Percentiles rank a stretch among this genome's conserved stretches.
phyloP scores from a whole-genome alignment of 2,888 invertebrate genomes.

The Perizoma flavofasciatum region DNA sequence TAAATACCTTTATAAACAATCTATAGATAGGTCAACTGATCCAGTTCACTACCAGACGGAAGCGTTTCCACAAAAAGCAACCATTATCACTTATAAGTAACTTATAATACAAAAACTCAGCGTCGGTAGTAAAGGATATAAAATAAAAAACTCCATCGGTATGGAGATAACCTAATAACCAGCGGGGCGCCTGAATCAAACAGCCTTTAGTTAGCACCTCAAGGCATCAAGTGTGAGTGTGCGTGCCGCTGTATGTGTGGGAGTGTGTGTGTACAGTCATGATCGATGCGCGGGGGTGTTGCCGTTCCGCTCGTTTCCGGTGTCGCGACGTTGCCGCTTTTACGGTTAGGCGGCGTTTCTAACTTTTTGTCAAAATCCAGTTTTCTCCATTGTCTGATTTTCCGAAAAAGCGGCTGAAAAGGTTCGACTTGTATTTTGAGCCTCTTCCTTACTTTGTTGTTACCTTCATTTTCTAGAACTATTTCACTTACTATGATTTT shows the following conservation, averaged over 20 bases:
- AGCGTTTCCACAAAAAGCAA: no score
- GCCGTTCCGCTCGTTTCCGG: conserved; percentile 87
- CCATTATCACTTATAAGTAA: no score
- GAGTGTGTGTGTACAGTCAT: conserved; percentile 62
- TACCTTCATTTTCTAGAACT: no score
- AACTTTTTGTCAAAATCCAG: conserved; percentile 38
- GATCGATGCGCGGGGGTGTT: conserved; percentile 86
- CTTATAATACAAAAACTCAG: no score
- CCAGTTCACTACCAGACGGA: no score
- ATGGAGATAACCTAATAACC: conserved; percentile 24
- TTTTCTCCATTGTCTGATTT: conserved; percentile 26
- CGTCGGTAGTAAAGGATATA: conserved; percentile 1
- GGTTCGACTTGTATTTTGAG: no score
- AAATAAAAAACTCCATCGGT: conserved; percentile 17
- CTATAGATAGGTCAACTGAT: no score
- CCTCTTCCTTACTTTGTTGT: no score
- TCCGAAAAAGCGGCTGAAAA: background rate
- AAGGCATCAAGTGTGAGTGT: conserved; percentile 44
- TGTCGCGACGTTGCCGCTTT: conserved; percentile 68
- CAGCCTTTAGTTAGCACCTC: conserved; percentile 39
- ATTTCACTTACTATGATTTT: no score
- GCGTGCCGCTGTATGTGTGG: conserved; percentile 44
- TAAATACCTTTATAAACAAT: no score
- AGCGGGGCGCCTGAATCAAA: conserved; percentile 29
- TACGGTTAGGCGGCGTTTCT: conserved; percentile 57